Evolutionary conservation across 2,888 invertebrate genomes (phyloP), one percentile per base, ranked within the genome.

Genomic region (Lordiphosa andalusiaca): DNA sequence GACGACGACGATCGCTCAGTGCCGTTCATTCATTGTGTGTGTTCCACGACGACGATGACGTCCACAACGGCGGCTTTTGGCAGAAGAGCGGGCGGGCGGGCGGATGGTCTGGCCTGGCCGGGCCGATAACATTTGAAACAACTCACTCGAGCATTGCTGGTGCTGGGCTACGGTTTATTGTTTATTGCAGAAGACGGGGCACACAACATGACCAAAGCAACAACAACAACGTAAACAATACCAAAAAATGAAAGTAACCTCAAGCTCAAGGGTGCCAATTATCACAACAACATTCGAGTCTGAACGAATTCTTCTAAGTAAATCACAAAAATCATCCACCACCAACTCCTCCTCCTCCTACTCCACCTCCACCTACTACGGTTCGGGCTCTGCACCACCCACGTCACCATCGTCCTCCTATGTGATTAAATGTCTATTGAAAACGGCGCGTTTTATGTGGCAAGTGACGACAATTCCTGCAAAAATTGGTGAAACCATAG

Each of bases 401-500:
- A 41, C 62, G 0, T 6, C 59, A 1, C 39, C 49, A 58, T 60
- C 85, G 12, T 71, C 85, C 6, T 85, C 88, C 39, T 86, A 86
- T 74, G 84, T 88, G 64, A 75, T 88, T 85, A 89, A 87, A 87
- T 89, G 89, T 70, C 75, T 89, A 52, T 71, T 88, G 67, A 85
- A 84, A 72, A 87, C 88, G 33, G 87, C 88, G 57, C 86, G 86
- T 71, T 88, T 87, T 83, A 88, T 88, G 89, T 89, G 89, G 89
- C 88, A 89, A 81, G 87, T 90, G 73, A 87, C 88, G 58, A 88
- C 88, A 69, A 85, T 90, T 77, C 89, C 90, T 56, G 85, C 86
- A 60, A 90, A 90, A 86, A 88, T 90, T 75, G 90, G 90, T 77
- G 86, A 87, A 68, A 89, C 90, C 53, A 75, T 90, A 53, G 87